phyloP scores from a whole-genome alignment of 2,888 invertebrate genomes.

The Ecdyonurus torrentis region DNA sequence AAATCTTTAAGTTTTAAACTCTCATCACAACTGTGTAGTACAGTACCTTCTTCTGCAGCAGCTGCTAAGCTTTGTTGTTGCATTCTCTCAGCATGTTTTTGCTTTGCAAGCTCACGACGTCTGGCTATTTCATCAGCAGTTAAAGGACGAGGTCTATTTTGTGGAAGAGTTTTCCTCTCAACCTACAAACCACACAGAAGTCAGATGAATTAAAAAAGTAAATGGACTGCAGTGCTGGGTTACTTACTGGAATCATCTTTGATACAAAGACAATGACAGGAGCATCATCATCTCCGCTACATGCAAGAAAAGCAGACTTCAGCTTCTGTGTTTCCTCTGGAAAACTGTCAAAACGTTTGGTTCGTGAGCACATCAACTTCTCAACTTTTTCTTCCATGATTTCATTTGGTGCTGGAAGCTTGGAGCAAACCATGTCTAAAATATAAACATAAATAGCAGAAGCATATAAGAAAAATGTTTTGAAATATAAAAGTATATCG shows the following conservation, averaged over 20 bases:
- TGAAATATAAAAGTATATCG: no score
- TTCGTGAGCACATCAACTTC: slow-evolving; percentile 60
- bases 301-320: slow-evolving; percentile 49
- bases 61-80: neutral
- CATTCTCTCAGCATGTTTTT: slow-evolving; percentile 40
- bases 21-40: neutral
- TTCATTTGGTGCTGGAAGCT: slow-evolving; percentile 66
- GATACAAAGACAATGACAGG: slow-evolving; percentile 65
- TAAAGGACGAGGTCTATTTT: slow-evolving; percentile 61
- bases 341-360: slow-evolving; percentile 46
- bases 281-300: slow-evolving; percentile 41
- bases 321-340: slow-evolving; percentile 50
- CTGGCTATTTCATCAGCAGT: slow-evolving; percentile 54
- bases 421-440: slow-evolving; percentile 51
- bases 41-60: slow-evolving; percentile 7
- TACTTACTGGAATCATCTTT: slow-evolving; percentile 68
- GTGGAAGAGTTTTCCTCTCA: slow-evolving; percentile 54
- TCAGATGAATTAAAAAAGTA: neutral
- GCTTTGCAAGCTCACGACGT: slow-evolving; percentile 47
- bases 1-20: no score
- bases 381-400: slow-evolving; percentile 63
- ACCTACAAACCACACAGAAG: slow-evolving; percentile 17
- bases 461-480: no score
- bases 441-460: no score
- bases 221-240: neutral